phyloP scores from a whole-genome alignment of 1,140 invertebrate genomes.

The Sycobia sp. region DNA sequence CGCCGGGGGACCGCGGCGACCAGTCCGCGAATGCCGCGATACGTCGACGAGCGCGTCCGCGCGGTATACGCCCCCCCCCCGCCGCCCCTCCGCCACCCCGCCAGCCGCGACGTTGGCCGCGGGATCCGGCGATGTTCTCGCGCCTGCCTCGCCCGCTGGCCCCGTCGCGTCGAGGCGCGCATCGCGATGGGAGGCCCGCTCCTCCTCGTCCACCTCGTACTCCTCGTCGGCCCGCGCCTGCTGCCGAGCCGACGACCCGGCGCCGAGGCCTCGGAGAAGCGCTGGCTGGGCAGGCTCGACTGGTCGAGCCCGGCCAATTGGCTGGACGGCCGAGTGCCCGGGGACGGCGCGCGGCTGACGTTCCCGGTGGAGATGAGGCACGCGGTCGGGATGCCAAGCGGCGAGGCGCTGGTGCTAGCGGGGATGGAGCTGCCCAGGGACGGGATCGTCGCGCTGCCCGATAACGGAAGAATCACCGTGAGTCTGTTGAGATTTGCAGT shows the following conservation, averaged over 20 bases:
- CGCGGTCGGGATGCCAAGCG: constrained; percentile 44
- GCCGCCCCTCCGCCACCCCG: too few relatives aligned
- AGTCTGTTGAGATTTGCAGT: constrained; percentile 21
- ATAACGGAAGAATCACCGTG: constrained; percentile 47
- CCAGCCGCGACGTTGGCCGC: too few relatives aligned
- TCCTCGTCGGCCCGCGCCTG: too few relatives aligned
- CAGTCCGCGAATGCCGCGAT: too few relatives aligned
- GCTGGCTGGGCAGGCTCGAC: constrained; percentile 53
- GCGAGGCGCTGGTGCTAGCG: constrained; percentile 35
- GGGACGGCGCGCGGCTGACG: constrained; percentile 41
- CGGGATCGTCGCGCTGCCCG: constrained; percentile 46
- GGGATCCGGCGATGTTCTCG: too few relatives aligned
- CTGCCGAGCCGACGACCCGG: too few relatives aligned
- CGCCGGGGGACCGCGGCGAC: too few relatives aligned
- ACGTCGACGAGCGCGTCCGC: background rate
- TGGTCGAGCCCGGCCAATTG: constrained; percentile 52
- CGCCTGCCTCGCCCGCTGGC: background rate
- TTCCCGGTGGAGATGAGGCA: constrained; percentile 52
- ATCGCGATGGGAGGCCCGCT: too few relatives aligned
- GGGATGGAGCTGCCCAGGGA: constrained; percentile 51
- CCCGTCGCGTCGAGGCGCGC: too few relatives aligned
- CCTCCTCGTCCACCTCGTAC: too few relatives aligned
- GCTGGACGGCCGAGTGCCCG: constrained; percentile 42
- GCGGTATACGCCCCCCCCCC: constrained; percentile 23
- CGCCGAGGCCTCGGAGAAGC: constrained; percentile 37